A percentile compares a stretch with the other conserved stretches of the same genome.
These are phyloP conservation scores for Sanderia malayensis DNA, from an alignment of 30 jellyfish, hydroid and myxozoan species.

Conservation along the genomic window DNA sequence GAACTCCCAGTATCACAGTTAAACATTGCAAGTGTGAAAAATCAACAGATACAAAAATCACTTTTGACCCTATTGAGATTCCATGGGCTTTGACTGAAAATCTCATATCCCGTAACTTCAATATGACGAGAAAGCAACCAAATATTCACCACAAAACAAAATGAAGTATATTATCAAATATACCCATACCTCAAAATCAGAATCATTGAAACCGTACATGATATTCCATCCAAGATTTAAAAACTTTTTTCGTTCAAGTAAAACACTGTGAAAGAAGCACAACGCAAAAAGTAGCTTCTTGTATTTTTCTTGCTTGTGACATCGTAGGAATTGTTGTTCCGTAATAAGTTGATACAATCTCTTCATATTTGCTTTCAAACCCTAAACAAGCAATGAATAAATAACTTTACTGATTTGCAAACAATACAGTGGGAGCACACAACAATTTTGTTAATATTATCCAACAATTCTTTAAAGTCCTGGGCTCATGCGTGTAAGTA, in stretches of 20 bases:
- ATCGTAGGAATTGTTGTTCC: conserved; percentile 85
- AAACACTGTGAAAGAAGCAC: conserved; percentile 98
- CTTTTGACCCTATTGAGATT: too few relatives aligned
- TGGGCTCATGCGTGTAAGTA: too few relatives aligned
- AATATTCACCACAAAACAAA: too few relatives aligned
- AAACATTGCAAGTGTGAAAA: too few relatives aligned
- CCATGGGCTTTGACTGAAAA: too few relatives aligned
- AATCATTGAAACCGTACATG: conserved; percentile 94
- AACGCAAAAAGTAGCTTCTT: conserved; percentile 84
- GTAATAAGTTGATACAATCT: conserved; percentile 95
- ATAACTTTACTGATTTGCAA: neutral
- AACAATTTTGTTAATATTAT: too few relatives aligned
- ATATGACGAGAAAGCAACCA: too few relatives aligned
- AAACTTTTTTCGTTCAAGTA: conserved; percentile 90
- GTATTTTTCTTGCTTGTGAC: conserved; percentile 90
- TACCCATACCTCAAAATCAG: conserved; percentile 92
- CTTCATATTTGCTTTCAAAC: conserved; percentile 97
- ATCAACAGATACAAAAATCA: too few relatives aligned
- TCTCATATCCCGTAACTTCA: too few relatives aligned
- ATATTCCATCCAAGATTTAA: conserved; percentile 98
- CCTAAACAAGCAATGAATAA: conserved; percentile 37
- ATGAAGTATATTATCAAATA: too few relatives aligned
- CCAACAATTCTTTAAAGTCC: too few relatives aligned
- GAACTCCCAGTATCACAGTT: too few relatives aligned
- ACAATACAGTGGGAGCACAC: neutral